Conservation (phyloP, 2,113 vertebrate species). For the Proteles cristata region DNA sequence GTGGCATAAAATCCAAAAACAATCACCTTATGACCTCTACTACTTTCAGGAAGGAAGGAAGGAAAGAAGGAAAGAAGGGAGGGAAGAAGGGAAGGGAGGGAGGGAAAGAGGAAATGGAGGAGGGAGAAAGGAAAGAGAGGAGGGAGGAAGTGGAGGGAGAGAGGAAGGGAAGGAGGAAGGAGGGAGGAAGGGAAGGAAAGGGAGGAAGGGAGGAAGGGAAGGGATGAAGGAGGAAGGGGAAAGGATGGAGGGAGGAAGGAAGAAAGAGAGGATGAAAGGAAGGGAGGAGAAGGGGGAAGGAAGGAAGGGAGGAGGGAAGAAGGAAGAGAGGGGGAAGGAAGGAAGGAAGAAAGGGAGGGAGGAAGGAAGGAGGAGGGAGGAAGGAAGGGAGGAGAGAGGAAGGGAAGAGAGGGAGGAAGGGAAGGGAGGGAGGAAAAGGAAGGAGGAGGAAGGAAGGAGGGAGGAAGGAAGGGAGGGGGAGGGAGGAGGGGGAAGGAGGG, state of each 20-base stretch:
- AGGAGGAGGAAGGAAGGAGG: neutral
- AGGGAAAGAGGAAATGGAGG: neutral
- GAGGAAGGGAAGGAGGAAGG: neutral
- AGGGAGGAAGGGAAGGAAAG: too few species aligned
- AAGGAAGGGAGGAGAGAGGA: accelerated
- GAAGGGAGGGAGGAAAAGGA: neutral
- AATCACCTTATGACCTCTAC: neutral
- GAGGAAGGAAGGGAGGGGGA: neutral
- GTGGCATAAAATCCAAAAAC: neutral
- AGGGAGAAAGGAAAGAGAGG: neutral
- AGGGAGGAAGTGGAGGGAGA: too few species aligned
- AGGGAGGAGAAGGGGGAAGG: neutral
- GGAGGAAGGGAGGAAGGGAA: neutral
- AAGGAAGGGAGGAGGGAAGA: neutral
- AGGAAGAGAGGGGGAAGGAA: neutral
- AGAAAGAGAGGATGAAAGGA: neutral
- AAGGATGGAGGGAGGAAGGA: too few species aligned
- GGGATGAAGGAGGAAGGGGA: too few species aligned
- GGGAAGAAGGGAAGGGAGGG: neutral
- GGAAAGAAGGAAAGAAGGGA: too few species aligned
- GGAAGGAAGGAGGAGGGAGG: too few species aligned
- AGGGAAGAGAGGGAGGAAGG: too few species aligned
- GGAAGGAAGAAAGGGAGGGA: neutral
- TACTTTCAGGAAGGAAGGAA: neutral
- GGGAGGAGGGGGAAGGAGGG: too few species aligned